Conservation (phyloP, 2,797 vertebrate species). For the Tiaroga cobitis region DNA sequence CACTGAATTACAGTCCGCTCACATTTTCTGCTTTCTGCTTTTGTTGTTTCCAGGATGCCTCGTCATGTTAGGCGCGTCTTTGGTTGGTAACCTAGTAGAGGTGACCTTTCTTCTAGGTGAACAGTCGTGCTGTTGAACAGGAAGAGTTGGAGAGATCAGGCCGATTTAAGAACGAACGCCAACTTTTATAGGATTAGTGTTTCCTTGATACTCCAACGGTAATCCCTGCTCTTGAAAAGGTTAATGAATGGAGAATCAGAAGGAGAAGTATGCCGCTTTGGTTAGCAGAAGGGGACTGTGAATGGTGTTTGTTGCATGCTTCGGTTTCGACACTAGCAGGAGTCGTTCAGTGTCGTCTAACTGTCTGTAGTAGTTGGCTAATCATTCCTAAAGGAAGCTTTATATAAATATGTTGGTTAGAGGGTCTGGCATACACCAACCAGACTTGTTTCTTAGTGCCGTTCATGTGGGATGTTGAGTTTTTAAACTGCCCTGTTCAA, state of each 20-base stretch:
- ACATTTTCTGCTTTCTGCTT: constrained; percentile 16
- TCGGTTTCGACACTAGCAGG: constrained; percentile 63
- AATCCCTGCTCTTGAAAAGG: constrained; percentile 72
- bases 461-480: not conserved
- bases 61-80: not conserved
- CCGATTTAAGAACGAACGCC: constrained; percentile 65
- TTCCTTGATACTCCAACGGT: constrained; percentile 74
- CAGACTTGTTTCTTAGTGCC: not conserved
- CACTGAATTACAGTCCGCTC: constrained; percentile 61
- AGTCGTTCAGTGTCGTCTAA: not conserved
- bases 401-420: not conserved
- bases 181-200: constrained; percentile 78
- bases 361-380: not conserved
- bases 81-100: not conserved
- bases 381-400: not conserved
- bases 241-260: constrained; percentile 67
- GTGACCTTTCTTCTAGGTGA: constrained; percentile 14
- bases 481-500: not conserved
- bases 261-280: constrained; percentile 65
- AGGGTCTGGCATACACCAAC: too few species aligned
- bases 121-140: too few species aligned
- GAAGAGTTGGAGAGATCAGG: constrained; percentile 56
- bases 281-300: constrained; percentile 54
- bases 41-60: constrained; percentile 9
- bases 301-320: constrained; percentile 73